Conservation (phyloP, 2,888 invertebrate species). For the Drosophila macrospina region DNA sequence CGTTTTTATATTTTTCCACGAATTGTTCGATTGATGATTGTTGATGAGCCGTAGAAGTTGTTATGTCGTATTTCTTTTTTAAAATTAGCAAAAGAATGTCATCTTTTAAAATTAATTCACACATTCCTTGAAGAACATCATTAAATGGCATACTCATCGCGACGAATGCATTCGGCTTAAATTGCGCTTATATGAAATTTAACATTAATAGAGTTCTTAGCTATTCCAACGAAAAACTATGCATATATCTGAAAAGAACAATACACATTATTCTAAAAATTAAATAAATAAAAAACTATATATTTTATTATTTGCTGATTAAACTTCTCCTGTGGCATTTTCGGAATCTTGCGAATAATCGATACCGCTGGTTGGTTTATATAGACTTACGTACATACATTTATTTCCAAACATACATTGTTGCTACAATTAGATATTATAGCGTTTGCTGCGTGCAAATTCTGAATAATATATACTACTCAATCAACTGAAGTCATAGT, state of each 20-base stretch:
- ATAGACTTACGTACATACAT: background rate
- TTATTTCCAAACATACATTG: background rate
- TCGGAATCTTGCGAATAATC: slow-evolving; percentile 29
- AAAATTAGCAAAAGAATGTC: slow-evolving; percentile 8
- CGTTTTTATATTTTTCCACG: background rate
- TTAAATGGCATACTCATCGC: slow-evolving; percentile 67
- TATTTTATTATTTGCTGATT: no score
- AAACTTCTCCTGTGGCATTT: no score
- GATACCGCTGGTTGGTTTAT: slow-evolving; percentile 25
- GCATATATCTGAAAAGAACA: slow-evolving; percentile 23
- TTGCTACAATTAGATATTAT: background rate
- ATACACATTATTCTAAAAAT: slow-evolving; percentile 4
- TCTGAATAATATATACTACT: background rate
- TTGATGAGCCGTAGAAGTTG: slow-evolving; percentile 1
- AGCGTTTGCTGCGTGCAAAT: background rate
- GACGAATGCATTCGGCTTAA: slow-evolving; percentile 41
- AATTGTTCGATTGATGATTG: slow-evolving; percentile 1
- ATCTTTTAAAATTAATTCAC: slow-evolving; percentile 27
- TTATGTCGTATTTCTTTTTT: slow-evolving; percentile 10
- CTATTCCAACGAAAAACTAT: background rate
- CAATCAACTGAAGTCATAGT: no score
- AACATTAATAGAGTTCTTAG: background rate
- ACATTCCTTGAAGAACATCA: slow-evolving; percentile 63
- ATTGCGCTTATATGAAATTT: background rate
- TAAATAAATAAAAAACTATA: no score